Evolutionary conservation across 1,140 invertebrate species (phyloP).

Genomic region (Mizuhopecten yessoensis): DNA sequence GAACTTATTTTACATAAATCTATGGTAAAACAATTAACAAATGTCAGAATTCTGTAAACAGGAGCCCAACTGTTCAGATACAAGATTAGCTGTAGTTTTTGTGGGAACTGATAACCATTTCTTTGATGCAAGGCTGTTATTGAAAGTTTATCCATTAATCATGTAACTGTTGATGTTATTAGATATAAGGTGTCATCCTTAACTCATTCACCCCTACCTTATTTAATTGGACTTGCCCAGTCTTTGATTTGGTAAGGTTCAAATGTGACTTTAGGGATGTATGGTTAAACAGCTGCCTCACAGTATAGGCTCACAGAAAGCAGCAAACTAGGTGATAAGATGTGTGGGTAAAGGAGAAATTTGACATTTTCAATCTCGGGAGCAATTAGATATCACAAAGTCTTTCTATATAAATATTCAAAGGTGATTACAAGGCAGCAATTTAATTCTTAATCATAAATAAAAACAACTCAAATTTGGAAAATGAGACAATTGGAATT

Average conservation of each 20-base stretch:
- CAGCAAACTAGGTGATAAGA: neutral
- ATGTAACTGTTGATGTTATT: neutral
- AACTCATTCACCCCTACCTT: too few species aligned
- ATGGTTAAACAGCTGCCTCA: neutral
- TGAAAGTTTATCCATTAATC: neutral
- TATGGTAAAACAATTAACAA: neutral
- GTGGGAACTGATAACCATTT: neutral
- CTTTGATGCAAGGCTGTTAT: neutral
- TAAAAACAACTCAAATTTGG: neutral
- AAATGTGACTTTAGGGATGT: too few species aligned
- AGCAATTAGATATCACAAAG: too few species aligned
- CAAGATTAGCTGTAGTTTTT: neutral
- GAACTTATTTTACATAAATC: neutral
- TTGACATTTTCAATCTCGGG: too few species aligned
- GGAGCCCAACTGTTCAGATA: neutral
- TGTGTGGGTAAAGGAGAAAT: neutral
- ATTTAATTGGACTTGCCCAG: too few species aligned
- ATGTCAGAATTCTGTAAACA: neutral
- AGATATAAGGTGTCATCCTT: constrained; percentile 1
- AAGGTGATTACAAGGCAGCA: too few species aligned
- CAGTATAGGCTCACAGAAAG: neutral
- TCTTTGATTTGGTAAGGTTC: too few species aligned
- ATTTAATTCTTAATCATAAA: neutral
- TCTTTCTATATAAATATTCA: too few species aligned
- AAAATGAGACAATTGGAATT: neutral